Conservation (phyloP, 92 coral and sea anemone species). For the Parazoanthus atlanticus region DNA sequence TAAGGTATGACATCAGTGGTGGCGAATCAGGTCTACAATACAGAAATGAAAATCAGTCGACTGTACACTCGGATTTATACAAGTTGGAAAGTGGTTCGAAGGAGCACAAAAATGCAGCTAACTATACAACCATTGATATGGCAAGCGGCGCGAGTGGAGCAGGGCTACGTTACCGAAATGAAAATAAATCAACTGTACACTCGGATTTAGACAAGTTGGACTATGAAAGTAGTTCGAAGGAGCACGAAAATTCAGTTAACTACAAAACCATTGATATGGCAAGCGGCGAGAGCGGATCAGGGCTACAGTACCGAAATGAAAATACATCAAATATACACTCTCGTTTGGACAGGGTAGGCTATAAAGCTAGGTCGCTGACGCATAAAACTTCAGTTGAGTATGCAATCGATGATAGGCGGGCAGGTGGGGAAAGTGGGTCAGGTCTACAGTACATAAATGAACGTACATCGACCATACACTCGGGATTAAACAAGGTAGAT, state of each 20-base stretch:
- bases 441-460: background rate
- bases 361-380: too few relatives aligned
- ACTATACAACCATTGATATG: background rate
- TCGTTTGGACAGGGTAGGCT: background rate
- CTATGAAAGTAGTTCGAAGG: background rate
- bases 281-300: background rate
- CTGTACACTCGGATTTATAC: background rate
- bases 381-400: background rate
- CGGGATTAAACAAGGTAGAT: background rate
- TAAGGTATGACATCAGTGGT: background rate
- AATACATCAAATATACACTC: background rate
- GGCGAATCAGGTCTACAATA: background rate
- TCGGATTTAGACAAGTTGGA: background rate
- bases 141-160: background rate
- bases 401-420: background rate
- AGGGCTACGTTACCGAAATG: background rate
- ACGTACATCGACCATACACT: background rate
- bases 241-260: background rate
- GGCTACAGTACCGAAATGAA: background rate
- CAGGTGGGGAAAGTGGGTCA: background rate
- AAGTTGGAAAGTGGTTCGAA: background rate
- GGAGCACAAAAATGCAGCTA: background rate
- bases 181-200: background rate
- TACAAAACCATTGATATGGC: background rate
- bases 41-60: background rate